Evolutionary conservation across 2,888 invertebrate species (phyloP), one percentile per base, ranked within the genome.

Genomic region (Xanthorhoe spadicearia): DNA sequence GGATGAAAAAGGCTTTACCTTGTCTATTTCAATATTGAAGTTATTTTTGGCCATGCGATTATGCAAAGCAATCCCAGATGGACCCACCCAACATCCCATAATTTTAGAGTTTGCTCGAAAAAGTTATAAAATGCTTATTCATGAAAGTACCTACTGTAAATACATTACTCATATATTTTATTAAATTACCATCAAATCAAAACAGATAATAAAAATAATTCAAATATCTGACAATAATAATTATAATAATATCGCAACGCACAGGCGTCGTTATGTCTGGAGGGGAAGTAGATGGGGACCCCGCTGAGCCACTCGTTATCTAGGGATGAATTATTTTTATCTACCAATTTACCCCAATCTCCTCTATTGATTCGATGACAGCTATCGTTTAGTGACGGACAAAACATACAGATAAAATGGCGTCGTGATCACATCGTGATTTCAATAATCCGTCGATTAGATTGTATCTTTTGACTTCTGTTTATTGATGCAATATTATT

Each of bases 301-400:
- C 92, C 85, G 87, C 86, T 79, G 89, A 64, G 83, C 43, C 74
- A 83, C 83, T 89, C 88, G 90, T 90, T 92, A 91, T 86, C 86
- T 78, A 83, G 78, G 84, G 85, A 90, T 90, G 87, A 86, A 90
- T 92, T 89, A 90, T 90, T 92, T 88, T 90, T 88, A 90, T 91
- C 88, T 86, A 85, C 86, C 91, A 89, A 89, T 91, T 91, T 91
- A 90, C 89, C 89, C 90, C 90, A 91, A 88, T 90, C 86, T 84
- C 79, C 80, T 83, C 83, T 83, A 87, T 89, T 88, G 79, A 78
- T 78, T 68, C 80, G 85, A 83, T 85, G 90, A 90, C 89, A 87
- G 83, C 81, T 78, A 83, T 84, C 85, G 80, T 82, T 80, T 77
- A 80, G 78, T 72, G 75, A 48, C 15, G 17, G 38, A 78, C 79